Conservation (phyloP, 2,888 invertebrate species). For the Andrena dorsata region DNA sequence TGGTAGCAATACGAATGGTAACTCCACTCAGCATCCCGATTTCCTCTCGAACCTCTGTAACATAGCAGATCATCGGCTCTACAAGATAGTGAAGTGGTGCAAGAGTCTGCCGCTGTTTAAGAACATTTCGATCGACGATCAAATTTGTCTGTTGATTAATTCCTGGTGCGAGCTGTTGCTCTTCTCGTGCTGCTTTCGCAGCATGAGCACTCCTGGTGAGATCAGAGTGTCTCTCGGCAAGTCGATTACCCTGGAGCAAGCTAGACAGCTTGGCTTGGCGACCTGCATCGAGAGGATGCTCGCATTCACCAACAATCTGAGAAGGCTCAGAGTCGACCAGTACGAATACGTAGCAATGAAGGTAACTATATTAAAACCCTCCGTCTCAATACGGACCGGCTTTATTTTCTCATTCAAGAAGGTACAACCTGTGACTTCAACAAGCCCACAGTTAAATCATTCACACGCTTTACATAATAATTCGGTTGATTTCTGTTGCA, state of each 20-base stretch:
- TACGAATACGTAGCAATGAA: slow-evolving; percentile 99
- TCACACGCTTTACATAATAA: neutral
- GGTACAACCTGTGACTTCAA: too few species aligned
- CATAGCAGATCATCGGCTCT: slow-evolving; percentile 97
- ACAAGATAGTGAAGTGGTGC: slow-evolving; percentile 99
- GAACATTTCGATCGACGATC: slow-evolving; percentile 98
- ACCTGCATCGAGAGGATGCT: slow-evolving; percentile 98
- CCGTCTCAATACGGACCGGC: neutral
- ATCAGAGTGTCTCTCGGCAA: slow-evolving; percentile 91
- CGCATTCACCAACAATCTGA: slow-evolving; percentile 96
- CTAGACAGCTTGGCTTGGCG: slow-evolving; percentile 91
- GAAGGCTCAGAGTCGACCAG: slow-evolving; percentile 95
- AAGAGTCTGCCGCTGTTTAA: slow-evolving; percentile 98
- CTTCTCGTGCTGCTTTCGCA: slow-evolving; percentile 97
- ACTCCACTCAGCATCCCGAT: slow-evolving; percentile 88
- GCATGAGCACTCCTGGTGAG: slow-evolving; percentile 95
- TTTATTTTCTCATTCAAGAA: too few species aligned
- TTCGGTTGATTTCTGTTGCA: neutral
- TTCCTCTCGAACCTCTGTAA: slow-evolving; percentile 95
- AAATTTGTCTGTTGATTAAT: slow-evolving; percentile 97
- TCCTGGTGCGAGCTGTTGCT: slow-evolving; percentile 98
- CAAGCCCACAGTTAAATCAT: too few species aligned
- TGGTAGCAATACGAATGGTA: slow-evolving; percentile 74
- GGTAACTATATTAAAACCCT: slow-evolving; percentile 86
- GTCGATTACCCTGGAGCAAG: slow-evolving; percentile 89